Conservation (phyloP, 1,140 invertebrate species). For the Daktulosphaira vitifoliae region DNA sequence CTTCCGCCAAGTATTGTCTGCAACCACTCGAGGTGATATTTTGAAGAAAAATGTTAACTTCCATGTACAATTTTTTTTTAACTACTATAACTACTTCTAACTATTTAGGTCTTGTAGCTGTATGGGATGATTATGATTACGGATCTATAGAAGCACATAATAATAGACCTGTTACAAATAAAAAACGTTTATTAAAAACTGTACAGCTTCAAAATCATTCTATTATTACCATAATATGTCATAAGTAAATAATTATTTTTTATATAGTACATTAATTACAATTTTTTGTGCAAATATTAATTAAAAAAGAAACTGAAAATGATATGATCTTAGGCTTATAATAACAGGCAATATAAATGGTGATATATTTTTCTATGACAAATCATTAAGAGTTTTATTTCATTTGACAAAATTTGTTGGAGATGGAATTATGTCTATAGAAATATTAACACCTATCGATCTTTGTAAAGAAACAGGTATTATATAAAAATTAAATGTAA, state of each 20-base stretch:
- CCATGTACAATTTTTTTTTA: too few species aligned
- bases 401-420: conserved; percentile 2
- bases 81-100: background rate
- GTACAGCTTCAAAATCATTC: background rate
- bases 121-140: conserved; percentile 13
- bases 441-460: background rate
- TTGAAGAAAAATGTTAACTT: too few species aligned
- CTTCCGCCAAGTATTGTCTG: conserved; percentile 8
- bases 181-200: conserved; percentile 6
- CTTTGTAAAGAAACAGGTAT: background rate
- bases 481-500: too few species aligned
- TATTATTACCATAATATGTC: conserved; percentile 6
- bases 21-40: background rate
- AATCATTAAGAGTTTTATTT: background rate
- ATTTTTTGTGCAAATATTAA: too few species aligned
- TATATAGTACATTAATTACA: background rate
- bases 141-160: background rate
- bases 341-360: conserved; percentile 13
- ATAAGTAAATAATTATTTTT: background rate
- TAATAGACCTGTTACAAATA: background rate
- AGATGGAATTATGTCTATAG: background rate
- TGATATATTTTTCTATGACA: conserved; percentile 10
- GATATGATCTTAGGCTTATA: background rate
- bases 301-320: too few species aligned
- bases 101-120: background rate